Percentiles rank a stretch among this genome's conserved stretches.
Conservation (phyloP, 2,888 invertebrate genomes). For the Eugnorisma glareosa region DNA sequence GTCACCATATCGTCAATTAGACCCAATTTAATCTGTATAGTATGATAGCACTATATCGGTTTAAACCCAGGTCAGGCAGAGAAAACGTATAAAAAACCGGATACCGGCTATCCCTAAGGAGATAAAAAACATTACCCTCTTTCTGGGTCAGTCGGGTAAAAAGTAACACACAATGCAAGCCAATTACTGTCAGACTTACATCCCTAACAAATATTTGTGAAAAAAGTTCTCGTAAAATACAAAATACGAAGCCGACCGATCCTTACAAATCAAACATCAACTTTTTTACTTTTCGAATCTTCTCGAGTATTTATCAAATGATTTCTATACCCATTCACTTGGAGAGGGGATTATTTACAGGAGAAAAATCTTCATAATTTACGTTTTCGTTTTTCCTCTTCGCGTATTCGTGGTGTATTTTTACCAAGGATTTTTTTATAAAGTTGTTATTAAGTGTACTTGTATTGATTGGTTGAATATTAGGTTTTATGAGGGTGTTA, state of each 20-base stretch:
- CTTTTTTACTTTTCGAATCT: conserved; percentile 26
- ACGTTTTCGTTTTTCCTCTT: conserved; percentile 3
- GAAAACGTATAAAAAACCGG: not conserved
- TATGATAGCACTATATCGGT: not conserved
- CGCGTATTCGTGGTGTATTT: conserved; percentile 22
- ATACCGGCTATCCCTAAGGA: not conserved
- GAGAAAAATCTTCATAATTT: conserved; percentile 32
- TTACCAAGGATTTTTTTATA: not conserved
- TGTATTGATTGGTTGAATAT: conserved; percentile 18
- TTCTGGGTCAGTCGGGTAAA: not conserved
- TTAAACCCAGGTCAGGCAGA: not conserved
- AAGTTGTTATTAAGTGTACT: not conserved
- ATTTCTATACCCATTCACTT: conserved; percentile 31
- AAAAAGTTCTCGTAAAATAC: conserved; percentile 23
- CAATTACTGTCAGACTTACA: conserved; percentile 15
- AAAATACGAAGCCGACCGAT: conserved; percentile 5
- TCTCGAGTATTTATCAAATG: conserved; percentile 47
- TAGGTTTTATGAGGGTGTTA: not conserved
- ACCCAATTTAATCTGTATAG: not conserved
- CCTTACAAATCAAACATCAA: conserved; percentile 46
- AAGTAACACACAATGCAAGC: not conserved
- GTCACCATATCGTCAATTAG: not conserved
- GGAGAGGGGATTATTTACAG: conserved; percentile 39
- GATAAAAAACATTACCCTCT: not conserved
- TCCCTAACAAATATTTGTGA: conserved; percentile 14